These are phyloP conservation scores for Nematopogon swammerdamellus DNA, from an alignment of 2,888 invertebrate species.

Conservation along the genomic window DNA sequence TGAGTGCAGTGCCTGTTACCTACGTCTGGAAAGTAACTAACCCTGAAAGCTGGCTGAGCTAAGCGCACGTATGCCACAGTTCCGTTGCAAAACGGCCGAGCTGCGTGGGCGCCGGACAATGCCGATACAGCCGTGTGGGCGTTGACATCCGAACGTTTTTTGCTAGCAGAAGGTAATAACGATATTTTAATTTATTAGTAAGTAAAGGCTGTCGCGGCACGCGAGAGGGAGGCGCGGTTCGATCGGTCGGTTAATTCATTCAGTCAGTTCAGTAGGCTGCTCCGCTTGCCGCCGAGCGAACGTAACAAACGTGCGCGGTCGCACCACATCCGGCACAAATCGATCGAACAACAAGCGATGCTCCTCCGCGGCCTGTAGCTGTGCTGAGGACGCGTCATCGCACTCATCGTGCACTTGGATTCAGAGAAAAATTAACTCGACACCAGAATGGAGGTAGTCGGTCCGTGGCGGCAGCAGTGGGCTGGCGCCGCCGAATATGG, in stretches of 20 bases:
- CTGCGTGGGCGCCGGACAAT: conserved; percentile 12
- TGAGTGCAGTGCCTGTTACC: too few species aligned
- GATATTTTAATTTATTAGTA: conserved; percentile 38
- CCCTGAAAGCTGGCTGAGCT: background rate
- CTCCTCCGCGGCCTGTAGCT: too few species aligned
- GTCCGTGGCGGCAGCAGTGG: conserved; percentile 51
- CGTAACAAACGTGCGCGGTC: conserved; percentile 15
- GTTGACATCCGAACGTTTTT: conserved; percentile 39
- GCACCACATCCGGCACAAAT: background rate
- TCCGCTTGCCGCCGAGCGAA: conserved; percentile 28
- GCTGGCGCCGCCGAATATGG: conserved; percentile 50
- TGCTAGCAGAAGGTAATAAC: conserved; percentile 41
- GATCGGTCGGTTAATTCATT: too few species aligned
- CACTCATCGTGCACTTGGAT: conserved; percentile 47
- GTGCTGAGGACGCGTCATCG: conserved; percentile 22
- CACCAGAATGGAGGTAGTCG: conserved; percentile 42
- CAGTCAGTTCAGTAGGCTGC: conserved; percentile 29
- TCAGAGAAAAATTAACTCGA: too few species aligned
- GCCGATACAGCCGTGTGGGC: conserved; percentile 24
- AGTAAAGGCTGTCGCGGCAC: conserved; percentile 21
- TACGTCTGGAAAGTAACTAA: too few species aligned
- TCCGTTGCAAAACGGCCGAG: conserved; percentile 23
- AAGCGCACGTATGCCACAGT: background rate
- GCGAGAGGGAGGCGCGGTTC: background rate
- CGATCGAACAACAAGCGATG: too few species aligned